Evolutionary conservation across 1,140 invertebrate genomes (phyloP), one percentile per base, ranked within the genome.

Genomic region (Heliothis subflexa): DNA sequence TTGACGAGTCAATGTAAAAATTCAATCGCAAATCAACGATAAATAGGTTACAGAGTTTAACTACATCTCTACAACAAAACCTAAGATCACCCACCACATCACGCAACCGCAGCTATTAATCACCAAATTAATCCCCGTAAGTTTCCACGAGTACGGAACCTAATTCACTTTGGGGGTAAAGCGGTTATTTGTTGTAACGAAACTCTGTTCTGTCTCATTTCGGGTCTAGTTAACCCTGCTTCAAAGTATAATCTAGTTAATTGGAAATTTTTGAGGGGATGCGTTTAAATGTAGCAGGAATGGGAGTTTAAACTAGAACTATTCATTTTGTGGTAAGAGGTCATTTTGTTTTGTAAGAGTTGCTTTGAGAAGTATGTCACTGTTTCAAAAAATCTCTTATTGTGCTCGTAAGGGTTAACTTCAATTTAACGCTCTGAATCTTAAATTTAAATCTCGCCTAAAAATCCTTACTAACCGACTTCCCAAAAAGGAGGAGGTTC

Each of bases 161-260:
- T 90, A 91, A 91, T 89, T 90, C 89, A 91, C 90, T 91, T 91
- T 91, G 64, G 82, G 84, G 85, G 79, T 78, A 83, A 86, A 88
- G 79, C 83, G 86, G 81, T 87, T 85, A 87, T 87, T 86, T 86
- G 83, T 86, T 86, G 86, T 87, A 85, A 86, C 83, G 83, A 81
- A 81, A 83, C 83, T 82, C 80, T 81, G 82, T 80, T 87, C 83
- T 78, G 82, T 85, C 82, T 86, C 83, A 86, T 86, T 83, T 83
- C 83, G 75, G 77, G 81, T 85, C 83, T 78, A 74, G 81, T 83
- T 85, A 85, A 82, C 85, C 61, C 70, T 79, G 85, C 81, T 86
- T 85, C 83, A 40, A 73, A 80, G 77, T 76, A 81, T 83, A 85
- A 86, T 85, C 78, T 81, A 75, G 80, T 81, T 85, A 88, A 81